Percentiles rank a stretch among this genome's conserved stretches.
Conservation (phyloP, 35 echinoderm and acorn worm genomes). For the Holothuria glaberrima region DNA sequence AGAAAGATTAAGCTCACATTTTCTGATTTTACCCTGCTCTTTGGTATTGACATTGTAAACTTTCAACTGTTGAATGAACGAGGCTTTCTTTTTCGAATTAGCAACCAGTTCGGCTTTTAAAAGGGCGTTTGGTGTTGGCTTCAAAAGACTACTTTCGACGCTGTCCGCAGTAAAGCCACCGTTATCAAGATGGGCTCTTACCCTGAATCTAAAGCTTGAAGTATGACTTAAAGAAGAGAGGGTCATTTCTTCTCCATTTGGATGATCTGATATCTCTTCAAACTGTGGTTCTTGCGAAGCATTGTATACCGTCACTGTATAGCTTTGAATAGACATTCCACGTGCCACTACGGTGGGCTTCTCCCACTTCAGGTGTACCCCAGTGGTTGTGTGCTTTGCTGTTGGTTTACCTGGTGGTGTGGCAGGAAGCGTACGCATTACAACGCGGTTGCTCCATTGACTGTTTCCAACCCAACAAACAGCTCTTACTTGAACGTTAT, state of each 20-base stretch:
- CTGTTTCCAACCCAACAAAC: not conserved
- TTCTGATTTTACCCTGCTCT: not conserved
- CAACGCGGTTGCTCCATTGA: not conserved
- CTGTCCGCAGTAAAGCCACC: not conserved
- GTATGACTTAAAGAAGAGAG: not conserved
- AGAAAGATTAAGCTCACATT: not conserved
- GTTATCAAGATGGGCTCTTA: not conserved
- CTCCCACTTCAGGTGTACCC: not conserved
- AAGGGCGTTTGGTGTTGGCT: not conserved
- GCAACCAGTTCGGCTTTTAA: not conserved
- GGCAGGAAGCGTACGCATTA: not conserved
- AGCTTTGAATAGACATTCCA: not conserved
- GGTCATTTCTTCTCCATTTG: not conserved
- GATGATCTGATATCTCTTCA: not conserved
- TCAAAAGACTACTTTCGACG: not conserved
- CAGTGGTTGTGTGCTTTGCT: not conserved
- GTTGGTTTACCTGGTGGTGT: slow-evolving; percentile 12
- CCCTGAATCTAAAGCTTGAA: not conserved
- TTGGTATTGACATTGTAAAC: not conserved
- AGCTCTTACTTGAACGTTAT: not conserved
- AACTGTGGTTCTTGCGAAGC: not conserved
- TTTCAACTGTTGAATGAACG: not conserved
- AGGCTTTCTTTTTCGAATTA: not conserved
- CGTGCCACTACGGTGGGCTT: not conserved
- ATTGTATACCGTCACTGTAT: not conserved